phyloP scores from a whole-genome alignment of 2,113 vertebrate genomes.

The Melospiza georgiana region DNA sequence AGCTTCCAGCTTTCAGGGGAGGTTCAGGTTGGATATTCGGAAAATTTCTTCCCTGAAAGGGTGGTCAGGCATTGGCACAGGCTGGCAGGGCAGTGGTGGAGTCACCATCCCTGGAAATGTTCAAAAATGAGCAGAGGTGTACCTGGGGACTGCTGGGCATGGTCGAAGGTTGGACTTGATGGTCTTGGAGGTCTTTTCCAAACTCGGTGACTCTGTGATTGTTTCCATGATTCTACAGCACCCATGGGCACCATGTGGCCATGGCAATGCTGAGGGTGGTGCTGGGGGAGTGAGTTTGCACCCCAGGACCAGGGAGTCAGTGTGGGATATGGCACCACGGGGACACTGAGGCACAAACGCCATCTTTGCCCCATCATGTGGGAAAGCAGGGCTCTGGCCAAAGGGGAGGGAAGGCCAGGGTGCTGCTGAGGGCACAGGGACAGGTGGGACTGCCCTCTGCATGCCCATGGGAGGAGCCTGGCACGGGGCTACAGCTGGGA shows the following conservation, averaged over 20 bases:
- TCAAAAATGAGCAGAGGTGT: not conserved
- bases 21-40: not conserved
- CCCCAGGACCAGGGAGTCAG: not conserved
- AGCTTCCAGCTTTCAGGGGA: not conserved
- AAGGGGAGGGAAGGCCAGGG: not conserved
- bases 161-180: rapidly evolving
- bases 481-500: not conserved
- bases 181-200: not conserved
- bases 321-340: rapidly evolving
- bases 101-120: not conserved
- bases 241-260: not conserved
- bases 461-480: not conserved
- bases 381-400: no score
- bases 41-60: not conserved
- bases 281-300: not conserved
- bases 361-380: rapidly evolving
- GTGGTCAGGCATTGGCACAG: not conserved
- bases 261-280: not conserved
- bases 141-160: not conserved
- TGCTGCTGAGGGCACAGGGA: not conserved
- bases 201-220: no score
- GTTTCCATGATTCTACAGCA: not conserved
- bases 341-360: rapidly evolving
- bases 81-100: not conserved
- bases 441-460: not conserved